Evolutionary conservation across 2,888 invertebrate genomes (phyloP).

Genomic region (Diplolepis rosae): DNA sequence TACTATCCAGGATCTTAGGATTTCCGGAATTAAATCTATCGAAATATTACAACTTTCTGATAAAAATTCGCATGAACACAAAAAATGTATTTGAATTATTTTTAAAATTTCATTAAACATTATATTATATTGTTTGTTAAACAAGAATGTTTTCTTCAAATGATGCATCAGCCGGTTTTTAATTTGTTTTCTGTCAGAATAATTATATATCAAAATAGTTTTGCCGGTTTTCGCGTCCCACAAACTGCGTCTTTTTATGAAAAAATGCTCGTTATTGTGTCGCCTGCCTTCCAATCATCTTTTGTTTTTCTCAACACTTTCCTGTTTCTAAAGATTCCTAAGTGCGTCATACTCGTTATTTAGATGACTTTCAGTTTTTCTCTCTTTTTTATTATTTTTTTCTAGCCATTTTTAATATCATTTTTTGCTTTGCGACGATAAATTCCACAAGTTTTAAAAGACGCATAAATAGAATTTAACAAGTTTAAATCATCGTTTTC

Average conservation of each 20-base stretch:
- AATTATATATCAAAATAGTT: not conserved
- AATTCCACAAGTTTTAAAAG: not conserved
- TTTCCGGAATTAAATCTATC: no score
- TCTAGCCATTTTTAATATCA: not conserved
- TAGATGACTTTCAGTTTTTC: not conserved
- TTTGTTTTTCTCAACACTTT: constrained; percentile 3
- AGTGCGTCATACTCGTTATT: not conserved
- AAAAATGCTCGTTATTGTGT: not conserved
- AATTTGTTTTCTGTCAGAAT: not conserved
- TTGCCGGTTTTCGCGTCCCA: not conserved
- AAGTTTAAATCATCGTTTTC: no score
- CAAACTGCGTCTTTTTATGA: not conserved
- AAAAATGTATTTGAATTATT: no score
- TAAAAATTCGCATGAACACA: no score
- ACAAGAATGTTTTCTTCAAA: no score
- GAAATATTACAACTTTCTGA: no score
- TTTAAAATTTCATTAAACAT: no score
- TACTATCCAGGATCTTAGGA: no score
- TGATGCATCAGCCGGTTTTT: no score
- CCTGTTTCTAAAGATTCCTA: not conserved
- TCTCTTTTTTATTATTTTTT: not conserved
- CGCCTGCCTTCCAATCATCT: not conserved
- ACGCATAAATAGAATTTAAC: no score
- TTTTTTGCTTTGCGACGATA: not conserved
- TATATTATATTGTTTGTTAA: no score